A percentile compares a stretch with the other conserved stretches of the same genome.
These are phyloP conservation scores for Aurelia aurita DNA, from an alignment of 30 jellyfish, hydroid and myxozoan species.

Conservation along the genomic window DNA sequence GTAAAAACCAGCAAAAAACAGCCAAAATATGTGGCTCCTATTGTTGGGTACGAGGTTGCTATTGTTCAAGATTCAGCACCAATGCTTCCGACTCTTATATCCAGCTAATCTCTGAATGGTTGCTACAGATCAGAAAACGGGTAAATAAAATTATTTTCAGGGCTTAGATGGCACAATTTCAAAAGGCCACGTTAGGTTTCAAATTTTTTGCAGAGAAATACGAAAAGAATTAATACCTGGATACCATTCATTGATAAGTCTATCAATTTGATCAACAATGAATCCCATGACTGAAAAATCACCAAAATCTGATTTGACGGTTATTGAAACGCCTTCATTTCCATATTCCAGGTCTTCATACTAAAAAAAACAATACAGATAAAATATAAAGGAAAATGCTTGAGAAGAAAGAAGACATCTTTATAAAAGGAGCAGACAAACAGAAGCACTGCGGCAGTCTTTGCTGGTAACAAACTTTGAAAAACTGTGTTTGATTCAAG, in stretches of 20 bases:
- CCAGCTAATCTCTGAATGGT: too few relatives aligned
- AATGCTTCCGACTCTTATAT: too few relatives aligned
- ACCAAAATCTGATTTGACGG: constrained; percentile 79
- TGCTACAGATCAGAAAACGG: too few relatives aligned
- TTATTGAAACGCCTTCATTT: constrained; percentile 80
- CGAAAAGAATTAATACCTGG: constrained; percentile 87
- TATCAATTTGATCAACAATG: constrained; percentile 89
- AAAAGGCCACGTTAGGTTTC: not conserved
- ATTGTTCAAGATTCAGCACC: not conserved
- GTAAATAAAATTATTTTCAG: too few relatives aligned
- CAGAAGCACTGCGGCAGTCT: too few relatives aligned
- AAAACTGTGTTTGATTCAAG: too few relatives aligned
- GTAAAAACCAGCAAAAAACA: too few relatives aligned
- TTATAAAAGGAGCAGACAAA: too few relatives aligned
- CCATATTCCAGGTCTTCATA: not conserved
- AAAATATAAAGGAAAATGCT: not conserved
- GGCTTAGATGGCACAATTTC: too few relatives aligned
- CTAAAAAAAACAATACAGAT: not conserved
- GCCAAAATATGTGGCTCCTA: too few relatives aligned
- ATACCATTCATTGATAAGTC: constrained; percentile 89
- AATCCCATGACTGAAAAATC: constrained; percentile 95
- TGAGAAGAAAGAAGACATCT: not conserved
- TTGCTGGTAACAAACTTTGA: too few relatives aligned
- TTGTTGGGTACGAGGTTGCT: too few relatives aligned
- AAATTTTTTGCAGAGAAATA: not conserved